Evolutionary conservation across 1,140 invertebrate genomes (phyloP).

Genomic region (Solen grandis): DNA sequence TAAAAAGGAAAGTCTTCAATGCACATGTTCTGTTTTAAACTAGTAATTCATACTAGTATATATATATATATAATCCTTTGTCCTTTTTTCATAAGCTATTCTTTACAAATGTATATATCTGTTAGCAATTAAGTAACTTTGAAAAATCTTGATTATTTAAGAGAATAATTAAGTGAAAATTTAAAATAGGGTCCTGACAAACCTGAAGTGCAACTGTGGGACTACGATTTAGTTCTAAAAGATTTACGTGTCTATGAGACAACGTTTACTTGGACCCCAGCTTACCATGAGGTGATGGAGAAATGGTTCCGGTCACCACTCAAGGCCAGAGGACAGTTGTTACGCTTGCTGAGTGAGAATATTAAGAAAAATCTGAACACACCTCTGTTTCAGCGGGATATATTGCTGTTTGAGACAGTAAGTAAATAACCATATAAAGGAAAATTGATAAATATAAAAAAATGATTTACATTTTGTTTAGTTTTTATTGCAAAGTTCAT

Average conservation of each 20-base stretch:
- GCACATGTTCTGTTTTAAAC: too few species aligned
- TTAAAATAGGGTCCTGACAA: neutral
- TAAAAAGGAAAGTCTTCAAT: too few species aligned
- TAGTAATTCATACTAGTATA: too few species aligned
- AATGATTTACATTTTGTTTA: neutral
- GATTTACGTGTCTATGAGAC: neutral
- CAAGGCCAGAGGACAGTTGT: neutral
- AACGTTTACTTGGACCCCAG: neutral
- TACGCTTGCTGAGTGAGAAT: neutral
- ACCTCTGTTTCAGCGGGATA: neutral
- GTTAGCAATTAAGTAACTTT: neutral
- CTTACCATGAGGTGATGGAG: conserved; percentile 11
- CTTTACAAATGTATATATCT: too few species aligned
- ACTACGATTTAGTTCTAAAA: neutral
- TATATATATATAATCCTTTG: too few species aligned
- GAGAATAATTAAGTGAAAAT: neutral
- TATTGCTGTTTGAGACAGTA: neutral
- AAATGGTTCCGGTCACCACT: neutral
- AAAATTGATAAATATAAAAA: neutral
- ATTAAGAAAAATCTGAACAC: conserved; percentile 1
- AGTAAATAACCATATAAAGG: neutral
- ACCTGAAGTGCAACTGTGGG: neutral
- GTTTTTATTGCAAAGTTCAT: neutral
- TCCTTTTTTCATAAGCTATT: too few species aligned
- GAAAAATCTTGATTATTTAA: neutral